phyloP scores from a whole-genome alignment of 2,797 vertebrate species.

The Bradypodion ventrale region DNA sequence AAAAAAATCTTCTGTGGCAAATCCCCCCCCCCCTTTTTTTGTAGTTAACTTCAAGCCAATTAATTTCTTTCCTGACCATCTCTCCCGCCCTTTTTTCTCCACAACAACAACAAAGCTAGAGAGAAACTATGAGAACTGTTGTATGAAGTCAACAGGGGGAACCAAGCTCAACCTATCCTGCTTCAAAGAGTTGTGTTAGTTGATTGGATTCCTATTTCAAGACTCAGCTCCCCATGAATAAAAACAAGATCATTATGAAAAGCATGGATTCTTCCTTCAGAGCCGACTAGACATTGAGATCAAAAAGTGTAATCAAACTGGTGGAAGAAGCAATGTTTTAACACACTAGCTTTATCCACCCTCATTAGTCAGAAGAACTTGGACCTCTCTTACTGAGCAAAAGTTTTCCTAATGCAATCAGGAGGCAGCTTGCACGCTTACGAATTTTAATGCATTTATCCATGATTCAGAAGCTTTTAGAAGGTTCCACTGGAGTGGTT shows the following conservation, averaged over 20 bases:
- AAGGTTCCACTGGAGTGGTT: fast-evolving
- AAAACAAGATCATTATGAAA: constrained; percentile 60
- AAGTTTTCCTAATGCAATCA: neutral
- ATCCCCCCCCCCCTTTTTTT: neutral
- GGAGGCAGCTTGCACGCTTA: constrained; percentile 1
- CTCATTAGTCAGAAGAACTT: constrained; percentile 29
- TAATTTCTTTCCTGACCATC: constrained; percentile 10
- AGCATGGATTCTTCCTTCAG: constrained; percentile 50
- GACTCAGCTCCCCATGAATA: constrained; percentile 43
- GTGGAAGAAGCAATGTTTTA: constrained; percentile 34
- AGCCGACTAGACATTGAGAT: constrained; percentile 42
- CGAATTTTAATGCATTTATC: neutral
- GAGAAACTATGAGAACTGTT: neutral
- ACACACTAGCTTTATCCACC: neutral
- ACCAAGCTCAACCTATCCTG: constrained; percentile 25
- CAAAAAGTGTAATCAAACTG: constrained; percentile 37
- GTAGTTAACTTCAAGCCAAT: constrained; percentile 3
- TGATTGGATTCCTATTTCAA: constrained; percentile 64
- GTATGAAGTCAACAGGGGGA: constrained; percentile 33
- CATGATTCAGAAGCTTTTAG: neutral
- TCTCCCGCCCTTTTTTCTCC: neutral
- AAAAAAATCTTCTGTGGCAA: neutral
- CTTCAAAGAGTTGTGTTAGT: constrained; percentile 46
- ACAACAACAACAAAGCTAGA: neutral
- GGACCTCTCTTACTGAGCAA: constrained; percentile 24